These are phyloP conservation scores for Simalia tracyae DNA, from an alignment of 2,797 vertebrate genomes.

Conservation along the genomic window DNA sequence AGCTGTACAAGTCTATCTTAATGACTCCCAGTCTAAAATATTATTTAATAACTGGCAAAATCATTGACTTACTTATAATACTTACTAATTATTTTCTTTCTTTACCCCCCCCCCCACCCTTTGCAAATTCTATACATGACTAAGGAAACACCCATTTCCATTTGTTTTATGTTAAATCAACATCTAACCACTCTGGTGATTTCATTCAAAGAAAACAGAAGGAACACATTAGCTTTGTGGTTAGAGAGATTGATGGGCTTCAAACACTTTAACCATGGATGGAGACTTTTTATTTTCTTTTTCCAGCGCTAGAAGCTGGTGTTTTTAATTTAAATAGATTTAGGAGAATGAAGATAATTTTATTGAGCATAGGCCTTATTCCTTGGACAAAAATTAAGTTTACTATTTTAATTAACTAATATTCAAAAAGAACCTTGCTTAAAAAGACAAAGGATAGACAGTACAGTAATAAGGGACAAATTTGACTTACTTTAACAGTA, in stretches of 20 bases:
- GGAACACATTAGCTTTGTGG: constrained; percentile 81
- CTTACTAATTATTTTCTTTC: constrained; percentile 75
- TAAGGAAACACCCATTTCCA: constrained; percentile 82
- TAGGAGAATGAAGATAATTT: constrained; percentile 73
- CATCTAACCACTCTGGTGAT: constrained; percentile 81
- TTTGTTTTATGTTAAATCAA: constrained; percentile 86
- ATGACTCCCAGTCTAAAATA: constrained; percentile 65
- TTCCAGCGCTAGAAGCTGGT: constrained; percentile 72
- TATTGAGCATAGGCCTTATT: constrained; percentile 68
- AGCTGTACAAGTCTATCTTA: constrained; percentile 68
- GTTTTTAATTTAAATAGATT: constrained; percentile 81
- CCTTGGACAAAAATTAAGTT: constrained; percentile 67
- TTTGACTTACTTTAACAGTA: neutral
- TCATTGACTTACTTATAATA: constrained; percentile 71
- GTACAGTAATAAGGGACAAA: constrained; percentile 20
- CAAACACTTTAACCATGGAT: constrained; percentile 76
- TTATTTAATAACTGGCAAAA: constrained; percentile 72
- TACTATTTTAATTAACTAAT: constrained; percentile 68
- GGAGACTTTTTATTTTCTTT: constrained; percentile 71
- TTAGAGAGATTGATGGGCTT: constrained; percentile 83
- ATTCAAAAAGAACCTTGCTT: constrained; percentile 58
- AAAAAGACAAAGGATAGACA: constrained; percentile 47
- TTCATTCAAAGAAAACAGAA: constrained; percentile 84
- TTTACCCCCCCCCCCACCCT: constrained; percentile 40
- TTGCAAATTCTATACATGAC: constrained; percentile 75